phyloP scores from a whole-genome alignment of 2,888 invertebrate species.

The Rhyacophila evoluta region DNA sequence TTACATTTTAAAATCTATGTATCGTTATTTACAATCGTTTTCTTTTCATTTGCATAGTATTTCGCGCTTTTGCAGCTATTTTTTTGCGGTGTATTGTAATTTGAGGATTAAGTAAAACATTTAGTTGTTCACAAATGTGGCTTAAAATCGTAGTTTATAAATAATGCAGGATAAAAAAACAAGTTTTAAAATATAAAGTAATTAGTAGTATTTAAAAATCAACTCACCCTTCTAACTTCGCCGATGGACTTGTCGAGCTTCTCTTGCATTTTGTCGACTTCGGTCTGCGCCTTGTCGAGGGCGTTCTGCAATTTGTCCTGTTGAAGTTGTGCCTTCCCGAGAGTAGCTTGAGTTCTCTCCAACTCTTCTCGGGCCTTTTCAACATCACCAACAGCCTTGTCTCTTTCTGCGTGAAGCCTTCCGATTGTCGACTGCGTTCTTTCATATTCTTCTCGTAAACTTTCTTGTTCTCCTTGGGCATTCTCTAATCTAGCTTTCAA shows the following conservation, averaged over 20 bases:
- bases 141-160: too few species aligned
- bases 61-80: too few species aligned
- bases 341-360: slow-evolving; percentile 88
- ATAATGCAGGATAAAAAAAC: too few species aligned
- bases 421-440: slow-evolving; percentile 85
- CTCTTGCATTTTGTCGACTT: slow-evolving; percentile 91
- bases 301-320: slow-evolving; percentile 92
- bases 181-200: too few species aligned
- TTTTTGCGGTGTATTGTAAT: too few species aligned
- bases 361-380: slow-evolving; percentile 91
- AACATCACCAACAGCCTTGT: slow-evolving; percentile 85
- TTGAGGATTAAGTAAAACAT: too few species aligned
- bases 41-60: too few species aligned
- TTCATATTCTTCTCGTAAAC: slow-evolving; percentile 92
- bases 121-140: too few species aligned
- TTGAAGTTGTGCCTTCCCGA: slow-evolving; percentile 91
- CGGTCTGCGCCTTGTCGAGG: slow-evolving; percentile 90
- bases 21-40: too few species aligned
- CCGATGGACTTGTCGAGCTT: slow-evolving; percentile 84
- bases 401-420: slow-evolving; percentile 88
- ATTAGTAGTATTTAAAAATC: too few species aligned
- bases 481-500: slow-evolving; percentile 94
- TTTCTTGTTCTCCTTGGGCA: slow-evolving; percentile 94
- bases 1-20: too few species aligned
- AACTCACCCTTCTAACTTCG: slow-evolving; percentile 84